phyloP scores from a whole-genome alignment of 2,888 invertebrate genomes.

The Congeria kusceri region DNA sequence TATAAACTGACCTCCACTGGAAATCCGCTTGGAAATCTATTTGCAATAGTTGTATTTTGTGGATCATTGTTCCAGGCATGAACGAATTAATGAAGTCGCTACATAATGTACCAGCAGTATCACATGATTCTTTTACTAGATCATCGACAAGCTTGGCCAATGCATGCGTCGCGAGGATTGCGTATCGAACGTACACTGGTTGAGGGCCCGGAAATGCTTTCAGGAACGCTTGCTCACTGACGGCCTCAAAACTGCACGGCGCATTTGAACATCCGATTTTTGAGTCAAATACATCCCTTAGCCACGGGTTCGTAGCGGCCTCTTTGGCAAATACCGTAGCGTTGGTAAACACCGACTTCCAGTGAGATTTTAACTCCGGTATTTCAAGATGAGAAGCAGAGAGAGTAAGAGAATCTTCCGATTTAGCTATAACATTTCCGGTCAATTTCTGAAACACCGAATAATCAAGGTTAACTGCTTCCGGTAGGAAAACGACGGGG shows the following conservation, averaged over 20 bases:
- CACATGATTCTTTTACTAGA: background rate
- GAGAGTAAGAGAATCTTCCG: conserved; percentile 16
- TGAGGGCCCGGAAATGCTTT: conserved; percentile 15
- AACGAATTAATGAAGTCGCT: background rate
- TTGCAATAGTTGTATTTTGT: conserved; percentile 2
- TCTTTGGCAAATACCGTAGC: conserved; percentile 7
- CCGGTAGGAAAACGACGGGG: conserved; percentile 24
- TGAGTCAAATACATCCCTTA: background rate
- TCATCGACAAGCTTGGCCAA: conserved; percentile 23
- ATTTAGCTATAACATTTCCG: background rate
- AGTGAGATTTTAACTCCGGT: conserved; percentile 27
- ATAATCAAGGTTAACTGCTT: conserved; percentile 12
- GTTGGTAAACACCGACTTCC: conserved; percentile 34
- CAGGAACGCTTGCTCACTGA: conserved; percentile 3
- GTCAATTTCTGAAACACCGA: conserved; percentile 1
- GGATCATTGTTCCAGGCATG: conserved; percentile 7
- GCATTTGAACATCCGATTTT: background rate
- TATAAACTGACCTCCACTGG: conserved; percentile 19
- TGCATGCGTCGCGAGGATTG: conserved; percentile 40
- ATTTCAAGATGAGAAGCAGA: conserved; percentile 21
- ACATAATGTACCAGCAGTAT: background rate
- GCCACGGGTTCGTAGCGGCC: conserved; percentile 22
- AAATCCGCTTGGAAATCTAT: conserved; percentile 42
- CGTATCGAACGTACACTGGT: conserved; percentile 50
- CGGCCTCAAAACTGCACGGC: conserved; percentile 14